These are phyloP conservation scores for Oxytorus armatus DNA, from an alignment of 2,888 invertebrate species.

Conservation along the genomic window DNA sequence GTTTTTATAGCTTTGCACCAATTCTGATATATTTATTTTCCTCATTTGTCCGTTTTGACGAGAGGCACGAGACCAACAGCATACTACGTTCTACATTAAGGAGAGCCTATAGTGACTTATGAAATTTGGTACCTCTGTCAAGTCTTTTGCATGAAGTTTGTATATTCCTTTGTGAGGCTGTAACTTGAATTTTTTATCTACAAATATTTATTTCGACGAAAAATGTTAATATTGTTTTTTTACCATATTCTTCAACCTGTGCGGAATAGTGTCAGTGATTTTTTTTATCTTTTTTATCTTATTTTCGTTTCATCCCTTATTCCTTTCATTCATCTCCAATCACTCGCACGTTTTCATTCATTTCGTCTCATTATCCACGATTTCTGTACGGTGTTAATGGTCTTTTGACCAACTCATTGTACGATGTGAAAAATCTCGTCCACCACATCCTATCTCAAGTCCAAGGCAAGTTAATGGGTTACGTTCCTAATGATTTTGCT, in stretches of 20 bases:
- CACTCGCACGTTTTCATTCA: neutral
- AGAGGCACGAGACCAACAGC: neutral
- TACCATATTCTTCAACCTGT: too few species aligned
- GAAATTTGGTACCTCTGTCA: too few species aligned
- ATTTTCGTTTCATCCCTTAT: neutral
- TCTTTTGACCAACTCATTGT: conserved; percentile 12
- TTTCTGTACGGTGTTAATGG: neutral
- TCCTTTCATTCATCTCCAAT: neutral
- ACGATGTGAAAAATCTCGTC: conserved; percentile 7
- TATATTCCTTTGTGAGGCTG: too few species aligned
- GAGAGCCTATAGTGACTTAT: too few species aligned
- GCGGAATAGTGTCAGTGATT: neutral
- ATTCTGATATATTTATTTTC: too few species aligned
- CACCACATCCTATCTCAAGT: conserved; percentile 8
- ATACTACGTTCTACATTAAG: neutral
- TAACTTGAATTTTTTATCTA: too few species aligned
- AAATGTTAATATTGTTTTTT: too few species aligned
- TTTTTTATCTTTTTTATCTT: neutral
- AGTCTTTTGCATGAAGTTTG: too few species aligned
- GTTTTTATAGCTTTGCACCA: neutral
- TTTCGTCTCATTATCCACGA: neutral
- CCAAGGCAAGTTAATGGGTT: conserved; percentile 8
- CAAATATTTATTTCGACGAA: too few species aligned
- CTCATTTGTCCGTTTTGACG: neutral
- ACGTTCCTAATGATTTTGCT: conserved; percentile 15